A percentile compares a stretch with the other conserved stretches of the same genome.
These are phyloP conservation scores for Globia sparganii DNA, from an alignment of 2,888 invertebrate genomes.

Conservation along the genomic window DNA sequence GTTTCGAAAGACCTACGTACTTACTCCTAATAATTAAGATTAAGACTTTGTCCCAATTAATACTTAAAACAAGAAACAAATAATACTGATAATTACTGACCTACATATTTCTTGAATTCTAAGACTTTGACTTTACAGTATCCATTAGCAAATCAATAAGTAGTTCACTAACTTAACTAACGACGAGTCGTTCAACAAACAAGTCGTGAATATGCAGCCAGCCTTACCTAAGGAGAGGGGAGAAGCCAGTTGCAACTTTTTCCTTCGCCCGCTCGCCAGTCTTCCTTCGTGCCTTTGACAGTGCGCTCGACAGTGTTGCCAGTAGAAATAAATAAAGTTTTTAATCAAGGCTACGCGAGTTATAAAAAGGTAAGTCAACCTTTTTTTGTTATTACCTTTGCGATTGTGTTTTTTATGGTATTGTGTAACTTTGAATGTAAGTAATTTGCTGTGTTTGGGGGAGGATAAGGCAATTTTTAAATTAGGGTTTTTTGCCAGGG, in stretches of 20 bases:
- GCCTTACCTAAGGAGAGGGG: constrained; percentile 57
- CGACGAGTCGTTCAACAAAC: background rate
- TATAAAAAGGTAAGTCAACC: constrained; percentile 49
- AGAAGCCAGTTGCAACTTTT: constrained; percentile 25
- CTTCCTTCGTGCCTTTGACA: constrained; percentile 13
- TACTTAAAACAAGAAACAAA: background rate
- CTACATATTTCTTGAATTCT: background rate
- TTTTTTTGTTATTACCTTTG: constrained; percentile 27
- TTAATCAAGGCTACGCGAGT: constrained; percentile 42
- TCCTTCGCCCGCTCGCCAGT: constrained; percentile 41
- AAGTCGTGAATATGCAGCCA: constrained; percentile 20
- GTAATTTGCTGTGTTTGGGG: background rate
- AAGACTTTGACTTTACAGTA: background rate
- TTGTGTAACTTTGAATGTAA: background rate
- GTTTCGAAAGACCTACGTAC: background rate
- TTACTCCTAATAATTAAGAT: background rate
- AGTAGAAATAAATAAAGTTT: constrained; percentile 24
- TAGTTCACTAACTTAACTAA: background rate
- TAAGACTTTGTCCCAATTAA: background rate
- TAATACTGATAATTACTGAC: background rate
- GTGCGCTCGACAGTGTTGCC: constrained; percentile 38
- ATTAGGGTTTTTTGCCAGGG: background rate
- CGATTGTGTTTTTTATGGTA: constrained; percentile 23
- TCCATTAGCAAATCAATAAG: background rate
- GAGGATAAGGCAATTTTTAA: background rate